Evolutionary conservation across 2,888 invertebrate species (phyloP), one percentile per base, ranked within the genome.

Genomic region (Cerastis rubricosa): DNA sequence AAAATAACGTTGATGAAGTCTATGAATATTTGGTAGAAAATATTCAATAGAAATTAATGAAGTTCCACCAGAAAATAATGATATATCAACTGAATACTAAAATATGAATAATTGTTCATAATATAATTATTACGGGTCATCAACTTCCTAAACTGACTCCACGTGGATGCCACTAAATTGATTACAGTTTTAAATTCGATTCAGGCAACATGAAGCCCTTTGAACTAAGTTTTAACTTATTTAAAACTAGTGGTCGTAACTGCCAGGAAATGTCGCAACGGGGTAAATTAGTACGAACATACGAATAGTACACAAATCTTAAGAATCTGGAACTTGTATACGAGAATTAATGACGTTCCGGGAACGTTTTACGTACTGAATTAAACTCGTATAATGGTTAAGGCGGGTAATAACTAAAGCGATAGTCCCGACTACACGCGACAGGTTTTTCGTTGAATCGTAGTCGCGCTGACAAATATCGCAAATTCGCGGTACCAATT

Each of bases 191-290:
- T 66, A 71, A 83, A 80, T 87, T 83, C 65, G 68, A 85, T 85
- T 81, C 65, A 14, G 71, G 51, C 43, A 69, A 70, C 74, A 64
- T 54, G 61, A 74, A 84, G 70, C 74, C 80, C 61, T 74, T 77
- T 76, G 83, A 71, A 69, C 66, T 40, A 84, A 88, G 71, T 83
- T 87, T 81, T 80, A 85, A 88, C 85, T 81, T 82, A 86, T 83
- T 79, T 71, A 72, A 61, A 81, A 81, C 78, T 81, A 75, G 66
- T 47, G 75, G 64, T 71, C 65, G 76, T 68, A 77, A 76, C 71
- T 77, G 73, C 64, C 70, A 63, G 66, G n/a, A 73, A 66, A 57
- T 78, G 78, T 74, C 54, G 35, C 66, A 12, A 45, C 17, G 57
- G 35, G 72, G 64, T 72, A 75, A 79, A 81, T 84, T 85, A 83